Conservation (phyloP, 2,888 invertebrate genomes). For the Drosophila setosimentum region DNA sequence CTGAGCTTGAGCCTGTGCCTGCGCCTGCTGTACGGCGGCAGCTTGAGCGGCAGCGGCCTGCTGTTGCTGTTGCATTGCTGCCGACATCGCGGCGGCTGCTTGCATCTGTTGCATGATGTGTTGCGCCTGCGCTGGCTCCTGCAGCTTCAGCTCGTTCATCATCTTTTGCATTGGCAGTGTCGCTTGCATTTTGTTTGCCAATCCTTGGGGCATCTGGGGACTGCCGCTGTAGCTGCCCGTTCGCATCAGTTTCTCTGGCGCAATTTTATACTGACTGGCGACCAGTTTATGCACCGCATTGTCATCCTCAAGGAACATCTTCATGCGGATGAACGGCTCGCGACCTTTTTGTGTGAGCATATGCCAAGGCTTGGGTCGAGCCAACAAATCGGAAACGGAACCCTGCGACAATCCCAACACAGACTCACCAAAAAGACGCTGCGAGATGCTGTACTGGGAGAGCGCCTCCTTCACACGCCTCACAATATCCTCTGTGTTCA, state of each 20-base stretch:
- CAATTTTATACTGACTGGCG: constrained; percentile 98
- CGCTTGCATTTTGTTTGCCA: constrained; percentile 90
- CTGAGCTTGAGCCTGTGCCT: constrained; percentile 78
- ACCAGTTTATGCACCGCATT: constrained; percentile 97
- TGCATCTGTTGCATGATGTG: constrained; percentile 87
- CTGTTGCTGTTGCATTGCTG: constrained; percentile 85
- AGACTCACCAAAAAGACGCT: constrained; percentile 98
- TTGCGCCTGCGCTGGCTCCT: constrained; percentile 88
- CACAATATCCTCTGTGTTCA: constrained; percentile 99
- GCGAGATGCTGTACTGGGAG: constrained; percentile 98
- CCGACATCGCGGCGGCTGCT: constrained; percentile 85
- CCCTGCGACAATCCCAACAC: constrained; percentile 99
- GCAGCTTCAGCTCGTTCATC: constrained; percentile 91
- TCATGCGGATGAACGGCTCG: constrained; percentile 99
- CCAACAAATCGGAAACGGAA: constrained; percentile 98
- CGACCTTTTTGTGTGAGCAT: constrained; percentile 99
- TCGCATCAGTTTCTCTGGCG: constrained; percentile 98
- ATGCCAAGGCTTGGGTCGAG: constrained; percentile 99
- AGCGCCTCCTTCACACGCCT: constrained; percentile 97
- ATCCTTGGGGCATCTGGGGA: constrained; percentile 89
- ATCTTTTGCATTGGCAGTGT: constrained; percentile 89
- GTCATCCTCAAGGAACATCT: constrained; percentile 98
- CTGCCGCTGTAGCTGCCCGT: constrained; percentile 96
- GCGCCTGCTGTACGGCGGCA: constrained; percentile 69
- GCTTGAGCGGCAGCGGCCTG: constrained; percentile 55